These are phyloP conservation scores for Agrotis ipsilon DNA, from an alignment of 2,888 invertebrate genomes.

Conservation along the genomic window DNA sequence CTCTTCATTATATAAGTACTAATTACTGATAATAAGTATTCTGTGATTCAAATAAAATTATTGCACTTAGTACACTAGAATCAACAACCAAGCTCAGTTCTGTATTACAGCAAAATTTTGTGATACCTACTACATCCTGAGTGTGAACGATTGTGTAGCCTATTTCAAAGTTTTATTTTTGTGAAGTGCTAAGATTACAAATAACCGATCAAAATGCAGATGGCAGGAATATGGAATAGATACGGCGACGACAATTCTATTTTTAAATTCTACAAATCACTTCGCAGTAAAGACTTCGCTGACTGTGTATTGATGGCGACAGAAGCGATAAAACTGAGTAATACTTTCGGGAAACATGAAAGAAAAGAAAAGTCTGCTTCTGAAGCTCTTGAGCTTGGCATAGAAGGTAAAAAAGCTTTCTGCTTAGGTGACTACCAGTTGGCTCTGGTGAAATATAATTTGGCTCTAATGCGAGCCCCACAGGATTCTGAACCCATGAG, in stretches of 20 bases:
- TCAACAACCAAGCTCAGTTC: not conserved
- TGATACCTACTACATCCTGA: too few species aligned
- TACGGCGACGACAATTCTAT: too few species aligned
- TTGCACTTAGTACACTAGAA: not conserved
- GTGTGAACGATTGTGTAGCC: not conserved
- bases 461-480: conserved; percentile 33
- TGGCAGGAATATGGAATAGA: too few species aligned
- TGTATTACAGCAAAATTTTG: too few species aligned
- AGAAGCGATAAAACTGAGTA: not conserved
- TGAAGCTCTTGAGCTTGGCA: not conserved
- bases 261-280: conserved; percentile 16
- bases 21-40: too few species aligned
- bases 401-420: conserved; percentile 24
- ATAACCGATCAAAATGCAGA: conserved; percentile 19
- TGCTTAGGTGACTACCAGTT: conserved; percentile 6
- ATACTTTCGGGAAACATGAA: not conserved
- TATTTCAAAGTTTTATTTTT: not conserved
- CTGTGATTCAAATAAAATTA: too few species aligned
- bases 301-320: conserved; percentile 27
- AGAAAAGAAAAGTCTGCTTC: conserved; percentile 2
- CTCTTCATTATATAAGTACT: too few species aligned
- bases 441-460: conserved; percentile 28
- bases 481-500: conserved; percentile 36
- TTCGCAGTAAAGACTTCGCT: conserved; percentile 28
- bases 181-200: conserved; percentile 12